Evolutionary conservation across 1,140 invertebrate genomes (phyloP).

Genomic region (Danaus melanippus): DNA sequence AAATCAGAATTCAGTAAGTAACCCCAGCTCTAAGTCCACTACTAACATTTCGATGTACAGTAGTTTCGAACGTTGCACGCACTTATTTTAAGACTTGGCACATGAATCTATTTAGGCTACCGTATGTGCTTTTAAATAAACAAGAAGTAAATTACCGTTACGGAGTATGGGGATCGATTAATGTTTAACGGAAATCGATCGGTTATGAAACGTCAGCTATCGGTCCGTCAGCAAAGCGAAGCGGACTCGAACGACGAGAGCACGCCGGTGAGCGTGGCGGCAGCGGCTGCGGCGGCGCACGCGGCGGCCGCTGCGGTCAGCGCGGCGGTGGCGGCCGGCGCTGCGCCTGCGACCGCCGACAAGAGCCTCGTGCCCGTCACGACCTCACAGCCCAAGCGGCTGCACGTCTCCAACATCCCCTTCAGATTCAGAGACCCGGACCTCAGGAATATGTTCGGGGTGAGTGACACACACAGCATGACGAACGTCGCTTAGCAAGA

Average conservation of each 20-base stretch:
- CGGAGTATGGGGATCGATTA: no score
- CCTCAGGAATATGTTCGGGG: constrained; percentile 97
- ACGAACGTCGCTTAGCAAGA: not conserved
- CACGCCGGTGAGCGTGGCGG: constrained; percentile 52
- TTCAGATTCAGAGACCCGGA: constrained; percentile 99
- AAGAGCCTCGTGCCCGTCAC: constrained; percentile 60
- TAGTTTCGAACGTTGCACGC: no score
- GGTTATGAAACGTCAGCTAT: not conserved
- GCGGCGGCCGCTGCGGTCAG: constrained; percentile 75
- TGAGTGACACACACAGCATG: constrained; percentile 73
- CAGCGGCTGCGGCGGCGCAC: constrained; percentile 76
- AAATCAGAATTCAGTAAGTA: constrained; percentile 70
- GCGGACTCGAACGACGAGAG: constrained; percentile 50
- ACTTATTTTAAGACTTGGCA: no score
- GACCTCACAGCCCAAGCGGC: constrained; percentile 83
- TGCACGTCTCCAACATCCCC: constrained; percentile 98
- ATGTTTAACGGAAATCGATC: no score
- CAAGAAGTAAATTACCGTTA: no score
- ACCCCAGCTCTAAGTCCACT: not conserved
- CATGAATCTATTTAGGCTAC: no score
- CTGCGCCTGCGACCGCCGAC: constrained; percentile 62
- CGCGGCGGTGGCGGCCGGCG: constrained; percentile 76
- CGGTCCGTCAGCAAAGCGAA: constrained; percentile 60
- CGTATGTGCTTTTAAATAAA: no score
- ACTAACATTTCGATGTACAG: not conserved